phyloP scores from a whole-genome alignment of 1,140 invertebrate species.

The Drosophila pallidifrons region DNA sequence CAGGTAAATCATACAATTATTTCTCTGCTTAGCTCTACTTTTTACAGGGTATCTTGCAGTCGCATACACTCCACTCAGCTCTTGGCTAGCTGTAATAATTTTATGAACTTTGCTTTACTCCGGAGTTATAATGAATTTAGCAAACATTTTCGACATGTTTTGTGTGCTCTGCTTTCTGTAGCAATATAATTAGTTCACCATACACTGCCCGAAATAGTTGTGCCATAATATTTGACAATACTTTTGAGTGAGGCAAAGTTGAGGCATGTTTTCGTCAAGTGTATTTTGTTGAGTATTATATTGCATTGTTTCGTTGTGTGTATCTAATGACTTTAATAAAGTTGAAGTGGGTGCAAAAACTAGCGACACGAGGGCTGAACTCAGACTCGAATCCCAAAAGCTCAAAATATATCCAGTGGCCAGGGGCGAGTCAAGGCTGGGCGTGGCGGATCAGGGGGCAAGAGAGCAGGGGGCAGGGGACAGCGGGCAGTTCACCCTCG shows the following conservation, averaged over 20 bases:
- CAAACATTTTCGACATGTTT: conserved; percentile 20
- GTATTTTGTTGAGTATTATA: not conserved
- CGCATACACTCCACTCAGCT: not conserved
- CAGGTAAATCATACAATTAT: too few relatives aligned
- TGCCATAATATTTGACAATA: too few relatives aligned
- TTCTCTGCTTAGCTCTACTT: not conserved
- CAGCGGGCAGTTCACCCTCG: conserved; percentile 19
- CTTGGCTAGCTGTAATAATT: conserved; percentile 2
- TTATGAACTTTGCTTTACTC: conserved; percentile 3
- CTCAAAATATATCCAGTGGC: conserved; percentile 3
- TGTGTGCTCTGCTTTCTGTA: conserved; percentile 5
- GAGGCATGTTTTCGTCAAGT: conserved; percentile 17
- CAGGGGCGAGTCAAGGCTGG: not conserved
- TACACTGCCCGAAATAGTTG: conserved; percentile 19
- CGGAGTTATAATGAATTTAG: conserved; percentile 27
- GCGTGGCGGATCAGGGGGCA: too few relatives aligned
- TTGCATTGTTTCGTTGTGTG: conserved; percentile 10
- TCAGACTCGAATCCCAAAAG: conserved; percentile 31
- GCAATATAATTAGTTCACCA: conserved; percentile 29
- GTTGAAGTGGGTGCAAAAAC: conserved; percentile 51
- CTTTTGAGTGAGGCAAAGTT: too few relatives aligned
- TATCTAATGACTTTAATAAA: conserved; percentile 53
- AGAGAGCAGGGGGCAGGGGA: too few relatives aligned
- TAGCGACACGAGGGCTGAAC: conserved; percentile 29
- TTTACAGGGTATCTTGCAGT: not conserved